These are phyloP conservation scores for Dolichopus griseipennis DNA, from an alignment of 2,888 invertebrate genomes.

Conservation along the genomic window DNA sequence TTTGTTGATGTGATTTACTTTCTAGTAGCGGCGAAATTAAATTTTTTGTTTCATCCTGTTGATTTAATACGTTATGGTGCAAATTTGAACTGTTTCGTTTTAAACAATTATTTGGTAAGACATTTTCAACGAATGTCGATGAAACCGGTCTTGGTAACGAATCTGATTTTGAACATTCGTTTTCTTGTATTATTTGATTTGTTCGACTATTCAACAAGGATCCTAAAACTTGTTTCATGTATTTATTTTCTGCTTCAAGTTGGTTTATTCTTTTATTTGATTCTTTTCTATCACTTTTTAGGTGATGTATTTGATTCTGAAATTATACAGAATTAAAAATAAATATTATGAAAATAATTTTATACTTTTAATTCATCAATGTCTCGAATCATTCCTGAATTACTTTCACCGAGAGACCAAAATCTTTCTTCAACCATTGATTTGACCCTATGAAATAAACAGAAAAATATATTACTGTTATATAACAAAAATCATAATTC, in stretches of 20 bases:
- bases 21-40: conserved; percentile 24
- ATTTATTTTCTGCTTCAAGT: conserved; percentile 58
- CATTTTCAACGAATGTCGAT: not conserved
- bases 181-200: conserved; percentile 37
- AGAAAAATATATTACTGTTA: too few relatives aligned
- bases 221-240: conserved; percentile 38
- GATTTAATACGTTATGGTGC: conserved; percentile 39
- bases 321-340: conserved; percentile 30
- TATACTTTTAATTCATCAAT: conserved; percentile 42
- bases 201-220: conserved; percentile 34
- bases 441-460: conserved; percentile 33
- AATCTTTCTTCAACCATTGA: conserved; percentile 43
- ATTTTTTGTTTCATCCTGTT: conserved; percentile 24
- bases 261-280: conserved; percentile 58
- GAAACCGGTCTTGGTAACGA: conserved; percentile 17
- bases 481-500: too few relatives aligned
- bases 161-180: conserved; percentile 30
- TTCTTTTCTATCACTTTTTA: conserved; percentile 55
- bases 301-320: conserved; percentile 58
- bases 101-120: conserved; percentile 14
- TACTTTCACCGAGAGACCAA: conserved; percentile 41
- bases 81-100: conserved; percentile 38
- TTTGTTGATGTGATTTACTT: conserved; percentile 16
- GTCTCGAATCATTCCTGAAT: conserved; percentile 39
- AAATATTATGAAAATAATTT: conserved; percentile 5